Evolutionary conservation across 2,888 invertebrate genomes (phyloP), one percentile per base, ranked within the genome.

Genomic region (Drosophila pegasa): DNA sequence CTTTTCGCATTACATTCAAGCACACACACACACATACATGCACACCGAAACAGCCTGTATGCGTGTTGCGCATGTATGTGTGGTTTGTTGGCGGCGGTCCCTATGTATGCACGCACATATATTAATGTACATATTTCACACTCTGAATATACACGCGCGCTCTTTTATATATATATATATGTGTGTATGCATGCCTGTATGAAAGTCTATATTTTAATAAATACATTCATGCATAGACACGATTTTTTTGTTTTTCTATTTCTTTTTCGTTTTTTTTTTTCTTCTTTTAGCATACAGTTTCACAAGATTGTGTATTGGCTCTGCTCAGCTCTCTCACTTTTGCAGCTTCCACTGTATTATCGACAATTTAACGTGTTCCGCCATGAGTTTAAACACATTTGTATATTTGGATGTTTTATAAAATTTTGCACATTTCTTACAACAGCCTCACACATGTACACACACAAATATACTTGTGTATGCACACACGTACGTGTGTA

Each of bases 371-470:
- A 85, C 58, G 45, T 40, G 47, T 31, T 67, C 50, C 38, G 29
- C 41, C 41, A 61, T 56, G 37, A 58, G 48, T 66, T 70, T 71
- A 52, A 70, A 64, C 65, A 73, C 58, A 38, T 61, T 77, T 78
- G 65, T 64, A 54, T 59, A 71, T n/a, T n/a, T 69, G 38, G 60
- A 71, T 78, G 68, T 80, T 78, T 77, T 56, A 58, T 52, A 75
- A 57, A 82, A 72, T 80, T 83, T 82, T 78, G 80, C 88, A 83
- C 88, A 87, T 85, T 82, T 82, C 74, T 70, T 68, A 71, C 71
- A 85, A 76, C 66, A 79, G 74, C 68, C 55, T 61, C 57, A 61
- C 70, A 65, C 72, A 67, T 67, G 51, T 70, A 55, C 61, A 61
- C 33, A 54, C 57, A 61, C 33, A 61, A 50, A 69, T 57, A 54